These are phyloP conservation scores for Crotalus horridus DNA, from an alignment of 2,113 vertebrate genomes.

Conservation along the genomic window DNA sequence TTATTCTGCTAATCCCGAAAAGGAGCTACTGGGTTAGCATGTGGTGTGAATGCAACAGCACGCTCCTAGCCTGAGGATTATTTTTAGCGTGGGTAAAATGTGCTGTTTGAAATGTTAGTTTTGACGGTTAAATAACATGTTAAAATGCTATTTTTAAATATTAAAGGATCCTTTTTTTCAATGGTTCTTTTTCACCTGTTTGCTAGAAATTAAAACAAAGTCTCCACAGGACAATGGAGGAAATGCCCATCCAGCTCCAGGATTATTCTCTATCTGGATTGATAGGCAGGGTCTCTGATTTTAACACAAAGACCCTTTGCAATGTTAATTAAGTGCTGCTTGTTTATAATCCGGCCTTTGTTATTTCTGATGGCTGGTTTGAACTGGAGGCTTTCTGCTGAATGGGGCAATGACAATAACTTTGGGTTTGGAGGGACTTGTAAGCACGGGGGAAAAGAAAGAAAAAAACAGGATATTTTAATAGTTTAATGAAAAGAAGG, in stretches of 20 bases:
- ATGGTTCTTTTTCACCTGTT: neutral
- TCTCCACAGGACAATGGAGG: neutral
- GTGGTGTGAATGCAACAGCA: neutral
- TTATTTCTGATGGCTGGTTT: neutral
- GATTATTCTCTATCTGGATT: neutral
- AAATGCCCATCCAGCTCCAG: neutral
- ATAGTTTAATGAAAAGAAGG: too few relatives aligned
- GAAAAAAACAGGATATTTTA: neutral
- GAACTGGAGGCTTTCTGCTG: neutral
- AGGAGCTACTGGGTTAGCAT: neutral
- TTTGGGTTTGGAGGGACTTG: neutral
- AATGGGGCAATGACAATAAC: neutral
- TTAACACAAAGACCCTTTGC: neutral
- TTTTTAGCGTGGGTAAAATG: too few relatives aligned
- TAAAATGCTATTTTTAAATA: neutral
- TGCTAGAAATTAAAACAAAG: neutral
- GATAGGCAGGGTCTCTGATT: neutral
- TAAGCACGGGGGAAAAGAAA: too few relatives aligned
- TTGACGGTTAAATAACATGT: neutral
- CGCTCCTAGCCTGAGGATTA: neutral
- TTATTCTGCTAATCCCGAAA: neutral
- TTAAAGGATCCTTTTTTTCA: too few relatives aligned
- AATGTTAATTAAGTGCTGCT: neutral
- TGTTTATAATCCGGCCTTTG: neutral
- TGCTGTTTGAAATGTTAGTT: too few relatives aligned